phyloP scores from a whole-genome alignment of 2,888 invertebrate species.

The Torymus aiolomorphi region DNA sequence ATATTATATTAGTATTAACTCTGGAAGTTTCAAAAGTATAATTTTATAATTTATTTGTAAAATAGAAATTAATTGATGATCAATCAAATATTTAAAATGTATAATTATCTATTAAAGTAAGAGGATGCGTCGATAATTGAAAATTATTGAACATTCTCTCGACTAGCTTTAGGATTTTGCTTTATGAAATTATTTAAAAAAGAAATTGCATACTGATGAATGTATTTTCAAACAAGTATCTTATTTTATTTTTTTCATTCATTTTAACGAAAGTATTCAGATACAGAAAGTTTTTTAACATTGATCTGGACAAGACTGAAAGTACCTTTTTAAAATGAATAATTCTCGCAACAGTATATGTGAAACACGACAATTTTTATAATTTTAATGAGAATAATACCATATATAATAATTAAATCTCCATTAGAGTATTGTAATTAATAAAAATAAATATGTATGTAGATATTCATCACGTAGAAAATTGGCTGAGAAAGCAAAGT shows the following conservation, averaged over 20 bases:
- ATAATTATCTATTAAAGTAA: too few relatives aligned
- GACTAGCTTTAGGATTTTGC: constrained; percentile 1
- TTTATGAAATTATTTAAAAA: constrained; percentile 31
- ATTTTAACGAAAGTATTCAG: constrained; percentile 30
- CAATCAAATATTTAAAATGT: constrained; percentile 26
- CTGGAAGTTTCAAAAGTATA: constrained; percentile 33
- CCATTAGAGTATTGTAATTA: constrained; percentile 33
- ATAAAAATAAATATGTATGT: constrained; percentile 14
- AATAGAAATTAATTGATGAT: constrained; percentile 33
- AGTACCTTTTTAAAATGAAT: constrained; percentile 31
- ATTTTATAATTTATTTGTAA: constrained; percentile 55
- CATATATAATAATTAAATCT: constrained; percentile 22
- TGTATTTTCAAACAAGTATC: not conserved
- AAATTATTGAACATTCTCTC: constrained; percentile 2
- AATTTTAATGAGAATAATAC: constrained; percentile 1
- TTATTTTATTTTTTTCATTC: not conserved
- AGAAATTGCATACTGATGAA: constrained; percentile 2
- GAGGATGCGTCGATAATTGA: not conserved
- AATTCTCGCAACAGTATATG: constrained; percentile 24
- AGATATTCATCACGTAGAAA: constrained; percentile 14
- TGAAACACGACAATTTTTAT: constrained; percentile 37
- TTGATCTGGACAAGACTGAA: constrained; percentile 48
- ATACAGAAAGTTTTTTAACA: constrained; percentile 12
- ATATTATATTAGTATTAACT: constrained; percentile 48
- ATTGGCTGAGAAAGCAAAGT: constrained; percentile 40